A percentile compares a stretch with the other conserved stretches of the same genome.
Evolutionary conservation across 1,140 invertebrate genomes (phyloP).

Genomic region (Drosophila sturtevanti): DNA sequence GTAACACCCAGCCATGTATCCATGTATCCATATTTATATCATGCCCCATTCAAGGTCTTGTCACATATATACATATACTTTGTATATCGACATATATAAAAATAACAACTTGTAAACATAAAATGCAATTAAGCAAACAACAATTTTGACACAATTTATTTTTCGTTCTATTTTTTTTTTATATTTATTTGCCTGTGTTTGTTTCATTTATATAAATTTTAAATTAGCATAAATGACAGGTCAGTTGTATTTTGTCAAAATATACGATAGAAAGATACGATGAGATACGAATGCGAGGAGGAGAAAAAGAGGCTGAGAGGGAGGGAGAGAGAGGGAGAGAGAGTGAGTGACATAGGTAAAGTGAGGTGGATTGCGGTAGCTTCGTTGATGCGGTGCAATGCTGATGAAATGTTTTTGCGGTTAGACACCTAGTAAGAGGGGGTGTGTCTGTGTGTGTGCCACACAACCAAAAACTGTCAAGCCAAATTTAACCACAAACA

Average conservation of each 20-base stretch:
- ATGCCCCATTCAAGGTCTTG: background rate
- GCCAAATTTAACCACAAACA: constrained; percentile 43
- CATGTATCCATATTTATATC: background rate
- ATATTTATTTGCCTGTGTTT: constrained; percentile 2
- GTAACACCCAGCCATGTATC: background rate
- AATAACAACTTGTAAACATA: constrained; percentile 62
- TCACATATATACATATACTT: background rate
- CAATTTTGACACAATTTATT: constrained; percentile 47
- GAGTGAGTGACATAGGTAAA: constrained; percentile 11
- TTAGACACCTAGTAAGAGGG: background rate
- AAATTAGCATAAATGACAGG: constrained; percentile 34
- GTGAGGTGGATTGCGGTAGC: constrained; percentile 1
- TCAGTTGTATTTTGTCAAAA: background rate
- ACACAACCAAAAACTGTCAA: constrained; percentile 27
- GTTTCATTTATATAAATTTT: constrained; percentile 49
- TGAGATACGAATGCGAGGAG: too few relatives aligned
- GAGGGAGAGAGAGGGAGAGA: background rate
- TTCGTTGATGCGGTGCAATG: background rate
- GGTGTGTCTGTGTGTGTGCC: background rate
- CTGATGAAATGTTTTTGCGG: constrained; percentile 47
- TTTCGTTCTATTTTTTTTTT: too few relatives aligned
- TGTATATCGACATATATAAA: constrained; percentile 52
- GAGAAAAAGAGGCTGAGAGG: too few relatives aligned
- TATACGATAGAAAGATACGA: too few relatives aligned
- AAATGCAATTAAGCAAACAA: constrained; percentile 72